These are phyloP conservation scores for Macrotrachela quadricornifera DNA, from an alignment of 1,140 invertebrate species.

Conservation along the genomic window DNA sequence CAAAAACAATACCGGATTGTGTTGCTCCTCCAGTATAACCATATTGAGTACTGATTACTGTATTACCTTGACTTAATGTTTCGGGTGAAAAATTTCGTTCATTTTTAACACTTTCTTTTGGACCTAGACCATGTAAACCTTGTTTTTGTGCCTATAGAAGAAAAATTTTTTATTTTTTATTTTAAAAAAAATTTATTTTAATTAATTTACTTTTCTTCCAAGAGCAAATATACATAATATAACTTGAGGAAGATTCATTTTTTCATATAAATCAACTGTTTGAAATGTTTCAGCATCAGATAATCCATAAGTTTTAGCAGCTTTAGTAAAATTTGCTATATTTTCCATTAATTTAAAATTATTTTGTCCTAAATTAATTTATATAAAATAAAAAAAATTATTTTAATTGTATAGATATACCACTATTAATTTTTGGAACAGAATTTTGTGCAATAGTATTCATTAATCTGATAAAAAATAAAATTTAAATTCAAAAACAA, in stretches of 20 bases:
- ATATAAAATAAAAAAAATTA: no score
- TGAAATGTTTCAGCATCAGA: slow-evolving; percentile 82
- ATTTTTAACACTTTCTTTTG: slow-evolving; percentile 33
- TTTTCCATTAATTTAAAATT: slow-evolving; percentile 59
- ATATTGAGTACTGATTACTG: slow-evolving; percentile 53
- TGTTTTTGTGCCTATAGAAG: neutral
- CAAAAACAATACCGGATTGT: slow-evolving; percentile 73
- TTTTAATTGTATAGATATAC: neutral
- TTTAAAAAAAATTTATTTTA: no score
- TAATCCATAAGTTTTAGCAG: slow-evolving; percentile 58
- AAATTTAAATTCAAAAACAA: no score
- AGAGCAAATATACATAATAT: slow-evolving; percentile 77
- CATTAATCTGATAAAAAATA: neutral
- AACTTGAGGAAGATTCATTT: slow-evolving; percentile 78
- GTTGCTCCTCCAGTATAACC: slow-evolving; percentile 58
- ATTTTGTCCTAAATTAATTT: neutral
- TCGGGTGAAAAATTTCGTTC: slow-evolving; percentile 56
- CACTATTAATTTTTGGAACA: neutral
- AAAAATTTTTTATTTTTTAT: no score
- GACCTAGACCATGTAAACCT: slow-evolving; percentile 2
- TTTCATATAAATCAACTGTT: slow-evolving; percentile 81
- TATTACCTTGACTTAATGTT: slow-evolving; percentile 63
- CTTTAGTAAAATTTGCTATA: slow-evolving; percentile 67
- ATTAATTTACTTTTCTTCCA: slow-evolving; percentile 51
- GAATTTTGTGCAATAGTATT: neutral